Evolutionary conservation across 2,113 vertebrate species (phyloP), one percentile per base, ranked within the genome.

Genomic region (Microcebus lehilahytsara): DNA sequence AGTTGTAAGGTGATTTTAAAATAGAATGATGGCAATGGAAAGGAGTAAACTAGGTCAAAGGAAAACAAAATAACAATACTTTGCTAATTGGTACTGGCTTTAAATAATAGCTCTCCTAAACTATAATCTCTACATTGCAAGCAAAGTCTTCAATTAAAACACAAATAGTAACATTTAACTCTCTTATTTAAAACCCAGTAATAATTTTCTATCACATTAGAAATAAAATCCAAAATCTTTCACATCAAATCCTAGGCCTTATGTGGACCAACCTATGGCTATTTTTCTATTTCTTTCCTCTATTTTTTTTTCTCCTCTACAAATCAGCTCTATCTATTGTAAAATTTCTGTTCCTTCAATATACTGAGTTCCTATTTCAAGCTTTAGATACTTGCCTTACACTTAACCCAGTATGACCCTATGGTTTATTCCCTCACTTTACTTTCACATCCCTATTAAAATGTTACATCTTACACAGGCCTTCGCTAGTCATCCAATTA

Each of bases 141-240:
- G 67, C 40, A 95, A 92, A 79, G 66, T 27, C 12, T 79, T 67
- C 34, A 46, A 92, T 40, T 93, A 72, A 92, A 95, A 84, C 12
- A 32, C 37, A 89, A 84, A 94, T 12, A 71, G 23, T 60, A 80
- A 79, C 5, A 62, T 71, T 94, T 95, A 89, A 79, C 25, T 51
- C 13, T 20, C 12, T 67, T 85, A 30, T 16, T 92, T 4, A 71
- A 91, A 95, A 85, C 8, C 9, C 42, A 95, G n/a, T 78, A 85
- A 66, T n/a, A 83, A 78, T n/a, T 42, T 92, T 88, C 32, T 74
- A 88, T 53, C n/a, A 58, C 42, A 46, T 74, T 34, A 89, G 60
- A 88, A 78, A 72, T 79, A 89, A 64, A 95, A 67, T 85, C 16
- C 64, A 90, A 69, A 93, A 49, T 93, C 37, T 34, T 51, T 89